Base-by-base conservation (phyloP, 2,797 vertebrate genomes). In the Scarus forsteni region DNA sequence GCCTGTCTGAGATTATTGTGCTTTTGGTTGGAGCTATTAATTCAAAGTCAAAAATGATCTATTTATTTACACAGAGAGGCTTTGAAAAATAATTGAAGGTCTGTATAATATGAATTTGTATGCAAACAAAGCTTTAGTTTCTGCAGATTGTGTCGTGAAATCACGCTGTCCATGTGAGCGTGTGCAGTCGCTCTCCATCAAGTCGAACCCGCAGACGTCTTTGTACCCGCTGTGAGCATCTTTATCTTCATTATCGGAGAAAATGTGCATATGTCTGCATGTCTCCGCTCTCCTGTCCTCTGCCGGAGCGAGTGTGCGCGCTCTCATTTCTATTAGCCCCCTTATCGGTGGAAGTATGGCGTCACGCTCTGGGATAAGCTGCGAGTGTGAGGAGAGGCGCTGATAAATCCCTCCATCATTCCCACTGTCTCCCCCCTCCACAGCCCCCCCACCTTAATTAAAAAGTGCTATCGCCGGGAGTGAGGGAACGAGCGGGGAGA, bases 341-440 rank as follows among this genome's bases (percentile, higher is more conserved):
- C 90, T 92, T 92, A 94, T 93, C 89, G 7, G 72, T 51, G 66
- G 65, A 82, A 79, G 86, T 83, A 78, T 77, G 88, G 79, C 84
- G 86, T 91, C 88, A 77, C 67, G 59, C 86, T 87, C 75, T 60
- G 84, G 88, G 87, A 93, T 92, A 90, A 92, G 93, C 91, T 79
- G 82, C 55, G 43, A 87, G 81, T 86, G 81, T 70, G 83, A 85
- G 86, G 82, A 86, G 87, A 85, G 81, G 77, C 50, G 40, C 88
- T 91, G 90, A 93, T 93, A 93, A 92, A 93, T 91, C 88, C 89
- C 86, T 90, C 91, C 87, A 89, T 93, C 90, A 86, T 85, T 90
- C 78, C 75, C 57, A 73, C 74, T 81, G 77, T 75, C 70, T 74
- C 75, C 27, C 15, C 51, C 27, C 51, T 53, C 51, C n/a, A n/a